Evolutionary conservation across 1,140 invertebrate species (phyloP).

Genomic region (Campoletis sonorensis): DNA sequence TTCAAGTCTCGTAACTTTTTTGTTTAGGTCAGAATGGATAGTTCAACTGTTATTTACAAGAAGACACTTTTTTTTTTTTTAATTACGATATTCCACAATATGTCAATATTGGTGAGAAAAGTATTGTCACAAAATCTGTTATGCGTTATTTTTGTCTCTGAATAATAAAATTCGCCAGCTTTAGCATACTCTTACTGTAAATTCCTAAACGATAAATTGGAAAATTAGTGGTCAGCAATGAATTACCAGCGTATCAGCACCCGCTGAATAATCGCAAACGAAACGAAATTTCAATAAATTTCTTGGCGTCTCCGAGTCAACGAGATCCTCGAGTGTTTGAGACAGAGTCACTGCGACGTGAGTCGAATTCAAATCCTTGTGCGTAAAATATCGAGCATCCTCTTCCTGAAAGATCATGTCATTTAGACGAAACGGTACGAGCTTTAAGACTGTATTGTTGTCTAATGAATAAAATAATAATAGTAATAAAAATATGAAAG

Average conservation of each 20-base stretch:
- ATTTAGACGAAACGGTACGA: no score
- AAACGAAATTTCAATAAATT: conserved; percentile 90
- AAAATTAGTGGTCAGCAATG: neutral
- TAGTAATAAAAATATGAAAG: no score
- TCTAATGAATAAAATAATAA: no score
- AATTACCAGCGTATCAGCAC: conserved; percentile 72
- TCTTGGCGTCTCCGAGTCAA: conserved; percentile 86
- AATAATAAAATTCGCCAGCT: neutral
- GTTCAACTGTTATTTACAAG: no score
- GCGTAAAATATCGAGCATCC: conserved; percentile 84
- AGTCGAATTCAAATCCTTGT: conserved; percentile 83
- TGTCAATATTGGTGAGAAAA: no score
- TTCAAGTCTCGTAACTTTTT: no score
- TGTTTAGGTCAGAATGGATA: no score
- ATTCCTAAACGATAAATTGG: neutral
- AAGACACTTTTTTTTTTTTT: no score
- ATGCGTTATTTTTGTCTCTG: no score
- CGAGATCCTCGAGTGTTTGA: conserved; percentile 85
- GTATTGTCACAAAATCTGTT: no score
- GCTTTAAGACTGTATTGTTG: no score
- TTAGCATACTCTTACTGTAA: neutral
- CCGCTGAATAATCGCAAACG: conserved; percentile 76
- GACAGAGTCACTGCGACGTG: conserved; percentile 85
- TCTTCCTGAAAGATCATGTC: conserved; percentile 75
- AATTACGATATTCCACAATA: no score